A percentile compares a stretch with the other conserved stretches of the same genome.
Conservation (phyloP, 2,888 invertebrate species). For the Lobophora halterata region DNA sequence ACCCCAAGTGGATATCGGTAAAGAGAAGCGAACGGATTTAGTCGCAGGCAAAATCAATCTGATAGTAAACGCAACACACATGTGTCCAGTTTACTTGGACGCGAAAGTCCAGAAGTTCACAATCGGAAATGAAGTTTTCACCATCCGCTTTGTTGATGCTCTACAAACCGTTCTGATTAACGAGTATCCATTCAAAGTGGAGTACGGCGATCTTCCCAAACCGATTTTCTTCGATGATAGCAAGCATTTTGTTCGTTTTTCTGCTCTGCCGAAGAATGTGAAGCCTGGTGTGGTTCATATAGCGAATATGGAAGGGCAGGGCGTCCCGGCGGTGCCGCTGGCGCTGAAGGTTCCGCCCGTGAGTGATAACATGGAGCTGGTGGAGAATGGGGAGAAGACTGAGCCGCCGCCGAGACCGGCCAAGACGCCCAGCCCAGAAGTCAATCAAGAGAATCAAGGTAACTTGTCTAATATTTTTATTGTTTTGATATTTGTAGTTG, state of each 20-base stretch:
- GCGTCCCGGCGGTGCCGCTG: slow-evolving; percentile 30
- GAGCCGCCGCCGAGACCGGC: slow-evolving; percentile 38
- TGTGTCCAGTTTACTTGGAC: slow-evolving; percentile 91
- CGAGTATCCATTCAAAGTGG: slow-evolving; percentile 87
- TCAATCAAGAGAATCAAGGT: slow-evolving; percentile 59
- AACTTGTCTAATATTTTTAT: slow-evolving; percentile 22
- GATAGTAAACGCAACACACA: slow-evolving; percentile 89
- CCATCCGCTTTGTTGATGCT: slow-evolving; percentile 90
- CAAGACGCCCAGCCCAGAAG: slow-evolving; percentile 65
- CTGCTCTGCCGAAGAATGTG: slow-evolving; percentile 87
- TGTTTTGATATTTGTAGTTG: background rate
- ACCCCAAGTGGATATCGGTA: slow-evolving; percentile 96
- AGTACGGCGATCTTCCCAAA: slow-evolving; percentile 92
- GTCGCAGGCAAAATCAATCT: slow-evolving; percentile 92
- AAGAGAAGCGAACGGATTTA: slow-evolving; percentile 87
- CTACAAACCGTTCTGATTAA: slow-evolving; percentile 89
- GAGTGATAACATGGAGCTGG: slow-evolving; percentile 49
- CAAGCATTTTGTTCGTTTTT: slow-evolving; percentile 90
- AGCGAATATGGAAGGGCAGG: slow-evolving; percentile 86
- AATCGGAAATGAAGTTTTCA: slow-evolving; percentile 85
- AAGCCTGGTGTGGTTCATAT: slow-evolving; percentile 86
- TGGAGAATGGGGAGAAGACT: too few relatives aligned
- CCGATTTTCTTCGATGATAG: slow-evolving; percentile 87
- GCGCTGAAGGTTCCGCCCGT: slow-evolving; percentile 35
- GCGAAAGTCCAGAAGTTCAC: slow-evolving; percentile 90